Evolutionary conservation across 1,140 invertebrate species (phyloP).

Genomic region (Heliconius hermathena): DNA sequence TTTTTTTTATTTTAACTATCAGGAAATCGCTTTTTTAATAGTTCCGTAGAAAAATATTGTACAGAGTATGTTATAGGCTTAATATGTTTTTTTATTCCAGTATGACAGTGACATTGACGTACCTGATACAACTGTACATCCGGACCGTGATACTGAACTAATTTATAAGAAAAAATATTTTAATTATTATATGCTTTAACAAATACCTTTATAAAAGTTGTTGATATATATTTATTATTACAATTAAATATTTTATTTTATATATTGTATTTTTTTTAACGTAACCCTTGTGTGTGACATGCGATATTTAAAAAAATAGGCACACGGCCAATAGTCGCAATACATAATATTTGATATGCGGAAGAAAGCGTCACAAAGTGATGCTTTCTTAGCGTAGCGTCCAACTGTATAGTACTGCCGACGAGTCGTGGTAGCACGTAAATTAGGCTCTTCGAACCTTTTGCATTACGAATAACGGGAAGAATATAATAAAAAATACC

Average conservation of each 20-base stretch:
- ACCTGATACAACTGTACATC: conserved; percentile 69
- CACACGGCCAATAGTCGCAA: too few relatives aligned
- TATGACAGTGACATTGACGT: conserved; percentile 68
- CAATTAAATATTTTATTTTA: conserved; percentile 21
- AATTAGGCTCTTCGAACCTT: too few relatives aligned
- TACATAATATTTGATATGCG: too few relatives aligned
- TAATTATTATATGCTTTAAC: conserved; percentile 17
- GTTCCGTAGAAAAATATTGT: neutral
- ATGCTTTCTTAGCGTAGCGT: too few relatives aligned
- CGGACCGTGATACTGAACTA: conserved; percentile 36
- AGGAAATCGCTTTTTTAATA: neutral
- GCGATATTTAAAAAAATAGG: neutral
- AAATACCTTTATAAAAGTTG: conserved; percentile 37
- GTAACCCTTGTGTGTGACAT: neutral
- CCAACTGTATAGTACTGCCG: too few relatives aligned
- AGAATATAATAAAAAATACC: too few relatives aligned
- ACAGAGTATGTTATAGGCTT: neutral
- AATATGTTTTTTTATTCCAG: conserved; percentile 65
- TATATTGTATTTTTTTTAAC: neutral
- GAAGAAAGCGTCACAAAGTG: too few relatives aligned
- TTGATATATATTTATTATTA: conserved; percentile 32
- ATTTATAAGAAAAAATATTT: conserved; percentile 12
- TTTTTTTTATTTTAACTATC: neutral
- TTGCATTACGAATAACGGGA: too few relatives aligned
- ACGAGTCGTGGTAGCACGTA: too few relatives aligned